phyloP scores from a whole-genome alignment of 2,888 invertebrate genomes.

The Andrena haemorrhoa region DNA sequence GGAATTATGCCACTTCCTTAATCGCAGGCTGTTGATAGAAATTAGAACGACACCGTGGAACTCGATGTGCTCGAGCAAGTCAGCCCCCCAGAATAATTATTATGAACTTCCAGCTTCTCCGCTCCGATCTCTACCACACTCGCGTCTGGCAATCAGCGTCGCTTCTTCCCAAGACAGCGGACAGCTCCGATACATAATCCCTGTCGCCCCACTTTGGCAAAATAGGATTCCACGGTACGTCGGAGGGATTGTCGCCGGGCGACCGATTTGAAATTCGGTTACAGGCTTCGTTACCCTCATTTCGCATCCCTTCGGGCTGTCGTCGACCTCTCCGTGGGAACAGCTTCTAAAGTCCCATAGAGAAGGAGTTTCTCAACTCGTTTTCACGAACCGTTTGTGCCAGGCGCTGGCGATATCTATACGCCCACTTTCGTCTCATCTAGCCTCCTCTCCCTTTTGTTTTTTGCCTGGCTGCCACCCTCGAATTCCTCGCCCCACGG shows the following conservation, averaged over 20 bases:
- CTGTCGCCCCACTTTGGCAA: constrained; percentile 46
- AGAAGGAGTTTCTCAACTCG: constrained; percentile 66
- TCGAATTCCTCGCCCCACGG: not conserved
- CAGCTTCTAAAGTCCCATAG: constrained; percentile 50
- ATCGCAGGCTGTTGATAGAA: constrained; percentile 11
- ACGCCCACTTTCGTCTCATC: constrained; percentile 36
- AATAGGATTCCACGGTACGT: constrained; percentile 57
- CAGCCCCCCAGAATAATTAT: not conserved
- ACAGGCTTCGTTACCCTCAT: constrained; percentile 75
- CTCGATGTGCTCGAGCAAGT: not conserved
- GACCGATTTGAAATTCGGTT: constrained; percentile 74
- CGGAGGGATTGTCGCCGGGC: constrained; percentile 64
- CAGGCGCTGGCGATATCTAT: constrained; percentile 55
- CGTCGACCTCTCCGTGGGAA: constrained; percentile 28
- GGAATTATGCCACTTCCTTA: not conserved
- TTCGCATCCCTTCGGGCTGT: constrained; percentile 67
- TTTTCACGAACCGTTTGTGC: constrained; percentile 68
- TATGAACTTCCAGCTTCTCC: not conserved
- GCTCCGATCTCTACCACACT: not conserved
- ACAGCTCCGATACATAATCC: constrained; percentile 63
- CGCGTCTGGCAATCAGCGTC: constrained; percentile 53
- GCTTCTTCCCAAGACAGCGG: constrained; percentile 43
- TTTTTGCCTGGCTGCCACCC: not conserved
- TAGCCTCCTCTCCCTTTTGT: not conserved
- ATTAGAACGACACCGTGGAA: constrained; percentile 6